Evolutionary conservation across 2,888 invertebrate species (phyloP).

Genomic region (Andrena marginata): DNA sequence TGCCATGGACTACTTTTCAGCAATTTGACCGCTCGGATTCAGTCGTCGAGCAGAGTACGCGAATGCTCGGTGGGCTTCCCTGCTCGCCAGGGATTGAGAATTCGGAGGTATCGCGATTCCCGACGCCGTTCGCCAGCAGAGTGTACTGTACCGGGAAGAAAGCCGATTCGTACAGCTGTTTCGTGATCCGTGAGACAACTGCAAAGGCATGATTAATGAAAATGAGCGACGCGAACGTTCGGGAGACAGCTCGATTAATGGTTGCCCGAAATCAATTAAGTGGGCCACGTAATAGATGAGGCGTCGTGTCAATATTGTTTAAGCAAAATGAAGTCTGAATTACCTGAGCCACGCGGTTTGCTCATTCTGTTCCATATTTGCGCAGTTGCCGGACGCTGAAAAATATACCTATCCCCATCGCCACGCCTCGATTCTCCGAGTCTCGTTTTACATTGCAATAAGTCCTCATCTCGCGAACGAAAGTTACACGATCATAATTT

Average conservation of each 20-base stretch:
- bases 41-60: background rate
- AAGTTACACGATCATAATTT: conserved; percentile 45
- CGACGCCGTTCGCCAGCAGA: background rate
- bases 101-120: background rate
- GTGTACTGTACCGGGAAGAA: background rate
- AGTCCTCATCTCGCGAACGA: background rate
- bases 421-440: background rate
- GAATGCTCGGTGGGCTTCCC: background rate
- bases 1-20: conserved; percentile 55
- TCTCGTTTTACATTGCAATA: conserved; percentile 2
- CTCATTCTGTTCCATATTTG: conserved; percentile 40
- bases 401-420: background rate
- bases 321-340: conserved; percentile 44
- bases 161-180: conserved; percentile 9
- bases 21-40: conserved; percentile 37
- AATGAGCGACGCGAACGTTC: conserved; percentile 1
- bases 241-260: conserved; percentile 45
- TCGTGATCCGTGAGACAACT: conserved; percentile 23
- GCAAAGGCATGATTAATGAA: conserved; percentile 44
- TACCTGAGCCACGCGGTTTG: conserved; percentile 5
- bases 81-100: too few relatives aligned
- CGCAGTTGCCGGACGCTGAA: conserved; percentile 37
- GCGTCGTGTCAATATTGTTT: conserved; percentile 41
- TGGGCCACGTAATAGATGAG: conserved; percentile 20
- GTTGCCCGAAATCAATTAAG: conserved; percentile 57